Evolutionary conservation across 2,113 vertebrate species (phyloP).

Genomic region (Pampusana beccarii): DNA sequence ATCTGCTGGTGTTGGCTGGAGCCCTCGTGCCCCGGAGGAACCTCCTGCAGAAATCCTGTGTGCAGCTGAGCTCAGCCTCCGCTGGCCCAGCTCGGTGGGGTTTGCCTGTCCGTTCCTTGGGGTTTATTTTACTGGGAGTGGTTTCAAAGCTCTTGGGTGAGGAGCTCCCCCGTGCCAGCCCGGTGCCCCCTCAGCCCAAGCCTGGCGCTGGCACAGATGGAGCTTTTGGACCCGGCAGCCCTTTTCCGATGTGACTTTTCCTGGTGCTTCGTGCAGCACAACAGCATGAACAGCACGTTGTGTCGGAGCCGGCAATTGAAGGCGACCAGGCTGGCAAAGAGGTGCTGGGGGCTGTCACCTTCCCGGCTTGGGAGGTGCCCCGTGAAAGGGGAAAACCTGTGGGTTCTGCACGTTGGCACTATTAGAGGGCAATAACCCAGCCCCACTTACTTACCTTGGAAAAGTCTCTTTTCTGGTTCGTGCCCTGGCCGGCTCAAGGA

Average conservation of each 20-base stretch:
- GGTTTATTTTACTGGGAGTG: neutral
- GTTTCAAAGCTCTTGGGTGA: neutral
- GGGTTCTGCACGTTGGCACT: neutral
- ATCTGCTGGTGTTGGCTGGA: neutral
- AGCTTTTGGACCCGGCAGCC: neutral
- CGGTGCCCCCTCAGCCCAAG: accelerated
- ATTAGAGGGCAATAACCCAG: neutral
- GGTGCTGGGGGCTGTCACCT: neutral
- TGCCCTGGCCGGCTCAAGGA: neutral
- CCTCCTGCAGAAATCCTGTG: neutral
- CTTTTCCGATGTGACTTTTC: neutral
- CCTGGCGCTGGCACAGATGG: neutral
- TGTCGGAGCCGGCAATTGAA: neutral
- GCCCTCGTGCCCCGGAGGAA: neutral
- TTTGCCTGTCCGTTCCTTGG: neutral
- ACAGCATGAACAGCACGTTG: accelerated
- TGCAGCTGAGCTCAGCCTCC: neutral
- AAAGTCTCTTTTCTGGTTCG: neutral
- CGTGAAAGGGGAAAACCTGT: neutral
- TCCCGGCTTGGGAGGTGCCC: neutral
- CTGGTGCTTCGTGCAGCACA: neutral
- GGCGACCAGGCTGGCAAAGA: too few relatives aligned
- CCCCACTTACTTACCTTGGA: neutral
- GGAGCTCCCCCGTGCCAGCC: neutral
- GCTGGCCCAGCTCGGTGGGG: neutral